Evolutionary conservation across 1,140 invertebrate genomes (phyloP), one percentile per base, ranked within the genome.

Genomic region (Akabosia matsudoensis): DNA sequence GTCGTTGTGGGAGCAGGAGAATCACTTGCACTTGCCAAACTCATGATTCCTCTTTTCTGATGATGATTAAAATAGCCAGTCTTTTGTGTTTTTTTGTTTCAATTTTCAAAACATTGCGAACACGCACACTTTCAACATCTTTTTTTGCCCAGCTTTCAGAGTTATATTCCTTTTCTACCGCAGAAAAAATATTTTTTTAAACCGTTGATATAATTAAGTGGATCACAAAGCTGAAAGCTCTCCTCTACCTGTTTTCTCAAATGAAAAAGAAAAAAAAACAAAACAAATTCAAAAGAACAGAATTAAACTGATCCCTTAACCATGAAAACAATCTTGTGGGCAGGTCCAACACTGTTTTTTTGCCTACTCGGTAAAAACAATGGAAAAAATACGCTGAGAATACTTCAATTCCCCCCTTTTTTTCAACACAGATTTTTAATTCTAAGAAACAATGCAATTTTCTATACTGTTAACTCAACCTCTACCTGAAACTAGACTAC

Each of bases 261-360:
- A 7, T 13, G 61, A 67, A 67, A 30, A 67, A 14, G n/a, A n/a
- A n/a, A n/a, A n/a, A n/a, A n/a, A n/a, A n/a, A n/a, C n/a, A n/a
- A n/a, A n/a, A n/a, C n/a, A n/a, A n/a, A n/a, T n/a, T n/a, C n/a
- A n/a, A n/a, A n/a, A n/a, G n/a, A n/a, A n/a, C n/a, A n/a, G n/a
- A n/a, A 67, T 67, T 67, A 67, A 28, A 67, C 10, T 4, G 22
- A 30, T 67, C 22, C 28, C 28, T 67, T 30, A 67, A 67, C 24
- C 61, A 67, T 67, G 61, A 67, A 67, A 67, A 67, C n/a, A 67
- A 30, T 61, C n/a, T n/a, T n/a, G n/a, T n/a, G n/a, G 54, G 13
- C 14, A 10, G 7, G 37, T 45, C 18, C 37, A 10, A 18, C 37
- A 45, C 18, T 45, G 37, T 18, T 45, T 45, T 10, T 16, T 13